Evolutionary conservation across 2,797 vertebrate species (phyloP).

Genomic region (Leuciscus waleckii): DNA sequence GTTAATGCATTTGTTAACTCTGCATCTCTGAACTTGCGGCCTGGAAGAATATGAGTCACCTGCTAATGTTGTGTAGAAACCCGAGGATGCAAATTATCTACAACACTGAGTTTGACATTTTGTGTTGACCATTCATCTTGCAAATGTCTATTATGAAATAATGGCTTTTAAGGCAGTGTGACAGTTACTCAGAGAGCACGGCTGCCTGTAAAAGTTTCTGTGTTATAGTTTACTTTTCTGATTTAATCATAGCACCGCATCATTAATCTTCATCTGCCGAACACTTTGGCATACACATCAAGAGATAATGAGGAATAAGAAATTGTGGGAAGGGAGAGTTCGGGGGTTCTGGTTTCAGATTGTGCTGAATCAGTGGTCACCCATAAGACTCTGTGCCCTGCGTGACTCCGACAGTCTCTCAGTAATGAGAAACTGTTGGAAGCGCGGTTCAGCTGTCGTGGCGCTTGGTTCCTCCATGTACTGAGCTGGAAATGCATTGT

Average conservation of each 20-base stretch:
- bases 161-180: slow-evolving; percentile 64
- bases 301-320: slow-evolving; percentile 50
- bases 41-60: slow-evolving; percentile 65
- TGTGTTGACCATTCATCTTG: slow-evolving; percentile 66
- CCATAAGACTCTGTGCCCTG: slow-evolving; percentile 22
- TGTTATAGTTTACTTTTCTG: slow-evolving; percentile 37
- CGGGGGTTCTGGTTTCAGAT: slow-evolving; percentile 25
- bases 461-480: background rate
- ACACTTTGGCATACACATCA: slow-evolving; percentile 38
- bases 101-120: slow-evolving; percentile 73
- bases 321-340: slow-evolving; percentile 24
- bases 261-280: slow-evolving; percentile 41
- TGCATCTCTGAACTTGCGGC: slow-evolving; percentile 64
- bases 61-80: slow-evolving; percentile 65
- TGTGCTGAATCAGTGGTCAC: slow-evolving; percentile 59
- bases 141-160: slow-evolving; percentile 66
- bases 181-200: slow-evolving; percentile 60
- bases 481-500: background rate
- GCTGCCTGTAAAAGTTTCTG: slow-evolving; percentile 10
- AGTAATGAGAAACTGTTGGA: slow-evolving; percentile 13
- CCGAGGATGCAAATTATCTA: slow-evolving; percentile 69
- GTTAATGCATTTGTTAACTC: slow-evolving; percentile 51
- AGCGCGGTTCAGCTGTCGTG: background rate
- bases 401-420: slow-evolving; percentile 8
- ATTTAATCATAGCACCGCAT: slow-evolving; percentile 40